Percentiles rank a stretch among this genome's conserved stretches.
Evolutionary conservation across 2,113 vertebrate genomes (phyloP).

Genomic region (Eptesicus fuscus): DNA sequence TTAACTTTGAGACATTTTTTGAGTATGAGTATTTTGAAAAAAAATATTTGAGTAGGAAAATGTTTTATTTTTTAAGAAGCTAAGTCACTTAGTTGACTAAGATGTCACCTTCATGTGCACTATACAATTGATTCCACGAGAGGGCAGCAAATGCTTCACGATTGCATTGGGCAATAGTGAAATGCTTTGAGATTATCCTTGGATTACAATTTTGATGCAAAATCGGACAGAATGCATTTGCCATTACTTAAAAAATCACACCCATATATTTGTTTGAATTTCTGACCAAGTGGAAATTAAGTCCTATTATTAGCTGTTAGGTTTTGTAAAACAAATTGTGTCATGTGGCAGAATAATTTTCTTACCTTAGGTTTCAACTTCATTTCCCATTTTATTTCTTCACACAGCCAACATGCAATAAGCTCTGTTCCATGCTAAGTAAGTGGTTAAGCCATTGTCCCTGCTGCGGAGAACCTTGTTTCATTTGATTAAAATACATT

Average conservation of each 20-base stretch:
- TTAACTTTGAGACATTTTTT: background rate
- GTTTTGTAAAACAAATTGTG: background rate
- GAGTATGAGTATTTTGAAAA: background rate
- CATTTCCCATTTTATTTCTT: background rate
- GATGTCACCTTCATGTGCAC: background rate
- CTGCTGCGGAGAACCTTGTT: background rate
- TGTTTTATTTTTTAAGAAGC: background rate
- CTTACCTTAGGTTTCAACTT: background rate
- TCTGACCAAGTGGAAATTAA: background rate
- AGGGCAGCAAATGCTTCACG: constrained; percentile 47
- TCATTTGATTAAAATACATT: background rate
- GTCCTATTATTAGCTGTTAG: background rate
- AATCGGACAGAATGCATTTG: constrained; percentile 14
- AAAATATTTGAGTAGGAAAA: background rate
- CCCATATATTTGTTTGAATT: background rate
- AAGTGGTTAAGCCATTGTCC: background rate
- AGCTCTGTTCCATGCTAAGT: background rate
- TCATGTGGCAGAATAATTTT: background rate
- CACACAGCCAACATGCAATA: background rate
- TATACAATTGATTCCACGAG: constrained; percentile 35
- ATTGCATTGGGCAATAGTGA: background rate
- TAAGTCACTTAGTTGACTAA: background rate
- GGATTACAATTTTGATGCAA: background rate
- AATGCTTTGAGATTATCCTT: background rate
- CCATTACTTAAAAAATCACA: background rate